A percentile compares a stretch with the other conserved stretches of the same genome.
phyloP scores from a whole-genome alignment of 2,797 vertebrate species.

The Apogon talboti region DNA sequence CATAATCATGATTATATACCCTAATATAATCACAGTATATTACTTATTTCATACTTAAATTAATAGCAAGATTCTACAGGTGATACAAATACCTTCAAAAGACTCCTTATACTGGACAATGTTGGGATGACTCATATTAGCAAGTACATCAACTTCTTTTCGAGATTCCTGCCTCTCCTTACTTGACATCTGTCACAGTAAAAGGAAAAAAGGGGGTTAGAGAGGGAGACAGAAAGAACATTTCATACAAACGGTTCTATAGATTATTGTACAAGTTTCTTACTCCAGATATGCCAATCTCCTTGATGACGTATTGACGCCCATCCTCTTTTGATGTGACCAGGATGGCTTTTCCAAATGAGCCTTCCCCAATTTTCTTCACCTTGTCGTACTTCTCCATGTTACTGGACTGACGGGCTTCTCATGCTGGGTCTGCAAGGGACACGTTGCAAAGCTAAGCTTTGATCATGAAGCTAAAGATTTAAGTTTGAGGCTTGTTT shows the following conservation, averaged over 20 bases:
- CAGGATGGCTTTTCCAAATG: conserved; percentile 96
- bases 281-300: conserved; percentile 96
- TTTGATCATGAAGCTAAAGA: not conserved
- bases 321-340: conserved; percentile 92
- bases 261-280: conserved; percentile 45
- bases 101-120: conserved; percentile 96
- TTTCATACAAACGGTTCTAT: not conserved
- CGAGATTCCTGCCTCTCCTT: conserved; percentile 96
- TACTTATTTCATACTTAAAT: not conserved
- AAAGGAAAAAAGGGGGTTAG: not conserved
- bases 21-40: not conserved
- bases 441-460: not conserved
- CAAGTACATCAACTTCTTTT: conserved; percentile 95
- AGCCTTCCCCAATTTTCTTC: conserved; percentile 97
- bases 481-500: not conserved
- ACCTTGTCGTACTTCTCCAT: conserved; percentile 97
- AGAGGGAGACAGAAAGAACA: not conserved
- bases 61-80: not conserved
- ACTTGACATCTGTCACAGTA: conserved; percentile 90
- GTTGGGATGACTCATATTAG: conserved; percentile 98
- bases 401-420: conserved; percentile 62
- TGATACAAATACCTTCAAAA: conserved; percentile 91
- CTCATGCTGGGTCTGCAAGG: conserved; percentile 70
- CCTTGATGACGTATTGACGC: conserved; percentile 96
- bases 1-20: not conserved